Base-by-base conservation (phyloP, 2,797 vertebrate species). In the Cossypha caffra region DNA sequence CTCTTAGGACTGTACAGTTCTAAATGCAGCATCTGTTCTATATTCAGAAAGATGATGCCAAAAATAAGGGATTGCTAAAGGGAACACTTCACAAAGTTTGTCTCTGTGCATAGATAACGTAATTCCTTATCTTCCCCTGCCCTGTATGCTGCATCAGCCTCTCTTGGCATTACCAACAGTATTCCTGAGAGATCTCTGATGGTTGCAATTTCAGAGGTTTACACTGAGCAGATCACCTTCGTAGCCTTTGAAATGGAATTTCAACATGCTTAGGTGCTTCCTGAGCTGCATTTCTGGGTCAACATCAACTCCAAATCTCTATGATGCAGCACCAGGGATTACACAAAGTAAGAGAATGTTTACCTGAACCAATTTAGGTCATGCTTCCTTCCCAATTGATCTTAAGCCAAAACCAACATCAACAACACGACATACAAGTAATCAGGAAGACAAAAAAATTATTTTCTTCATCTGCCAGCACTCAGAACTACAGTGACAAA, bases 401-500 rank as follows among this genome's bases (percentile, higher is more conserved):
- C 92, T 93, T 57, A 94, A 94, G 89, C 90, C 97, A 96, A 74
- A 84, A 96, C 11, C 51, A 89, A 74, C 81, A 91, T 54, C 90
- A 95, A 87, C 68, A 94, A 91, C 14, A 13, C 0, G 11, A 92
- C 85, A 86, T 16, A 52, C 29, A 76, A 93, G 50, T 35, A 57
- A 76, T 58, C 54, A 80, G 66, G 66, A 78, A 72, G 90, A 96
- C 86, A 93, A 97, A 93, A 78, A 85, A 93, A 85, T 77, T 83
- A 48, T 89, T 96, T 92, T 84, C 67, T 84, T 86, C 38, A 47
- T 92, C 79, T 86, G 90, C 72, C 72, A 80, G 80, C 64, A 33
- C 67, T 85, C 75, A 81, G 66, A 90, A 93, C 64, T 87, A 63
- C 16, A 90, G 67, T 50, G 77, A 82, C 62, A 87, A 95, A 95